Base-by-base conservation (phyloP, 2,113 vertebrate genomes). In the Archocentrus centrarchus region DNA sequence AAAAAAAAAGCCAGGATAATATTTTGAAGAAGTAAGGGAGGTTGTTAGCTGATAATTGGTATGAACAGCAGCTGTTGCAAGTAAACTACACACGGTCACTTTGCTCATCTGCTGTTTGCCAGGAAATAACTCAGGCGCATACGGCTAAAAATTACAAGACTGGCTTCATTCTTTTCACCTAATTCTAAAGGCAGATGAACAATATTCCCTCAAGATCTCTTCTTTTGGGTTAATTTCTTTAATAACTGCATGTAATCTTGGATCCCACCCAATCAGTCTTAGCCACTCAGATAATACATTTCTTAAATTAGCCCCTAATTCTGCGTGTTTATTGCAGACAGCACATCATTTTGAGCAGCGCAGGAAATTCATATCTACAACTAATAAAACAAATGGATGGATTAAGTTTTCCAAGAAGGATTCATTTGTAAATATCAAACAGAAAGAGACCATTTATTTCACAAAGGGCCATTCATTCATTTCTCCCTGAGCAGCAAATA, bases 391-490 rank as follows among this genome's bases (percentile, higher is more conserved):
- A 81, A 89, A 87, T 75, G 59, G 77, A 88, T 39, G 68, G 79
- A 86, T 90, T 88, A 88, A 37, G 85, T 89, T 91, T 89, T 76
- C 82, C 75, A 64, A 87, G 81, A 84, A 66, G 68, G 82, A 87
- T 92, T 89, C 70, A 88, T 94, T 92, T 87, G 64, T 93, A 91
- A 89, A 91, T 86, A 86, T 92, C 91, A 89, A 57, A 77, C 82
- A 89, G 86, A 88, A 85, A 84, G 84, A 78, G 70, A 85, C 82
- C 55, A 89, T 92, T 94, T 90, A 84, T 90, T 92, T 87, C 84
- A 90, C 93, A 93, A 91, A 92, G 86, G 64, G 32, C 80, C 80
- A 84, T 94, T 92, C 86, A 91, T 93, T 88, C 85, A 86, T 92
- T 86, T 79, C 75, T 86, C 76, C 79, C 88, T 57, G 41, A 85